Evolutionary conservation across 2,888 invertebrate genomes (phyloP).

Genomic region (Kuschelorhynchus macadamiae): DNA sequence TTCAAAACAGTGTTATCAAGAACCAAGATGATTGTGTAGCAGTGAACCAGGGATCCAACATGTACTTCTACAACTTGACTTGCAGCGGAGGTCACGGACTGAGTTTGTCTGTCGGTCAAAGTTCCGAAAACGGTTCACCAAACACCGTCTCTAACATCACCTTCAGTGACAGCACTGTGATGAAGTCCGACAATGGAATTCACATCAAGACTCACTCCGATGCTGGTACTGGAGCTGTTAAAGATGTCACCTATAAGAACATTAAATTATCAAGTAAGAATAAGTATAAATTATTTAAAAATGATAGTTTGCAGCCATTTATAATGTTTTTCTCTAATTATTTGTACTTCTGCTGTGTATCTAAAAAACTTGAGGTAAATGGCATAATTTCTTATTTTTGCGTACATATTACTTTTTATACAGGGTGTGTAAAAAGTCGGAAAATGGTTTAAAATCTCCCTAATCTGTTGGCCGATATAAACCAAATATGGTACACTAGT

Average conservation of each 20-base stretch:
- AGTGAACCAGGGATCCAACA: slow-evolving; percentile 51
- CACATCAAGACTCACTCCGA: slow-evolving; percentile 54
- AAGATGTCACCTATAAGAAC: slow-evolving; percentile 49
- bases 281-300: neutral
- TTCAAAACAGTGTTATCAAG: slow-evolving; percentile 50
- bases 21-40: slow-evolving; percentile 56
- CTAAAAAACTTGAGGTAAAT: no score
- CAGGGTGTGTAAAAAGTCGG: no score
- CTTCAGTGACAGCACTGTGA: slow-evolving; percentile 47
- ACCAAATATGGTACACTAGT: no score
- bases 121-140: slow-evolving; percentile 30
- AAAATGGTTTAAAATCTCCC: no score
- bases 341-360: no score
- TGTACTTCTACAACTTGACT: slow-evolving; percentile 43
- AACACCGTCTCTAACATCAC: slow-evolving; percentile 50
- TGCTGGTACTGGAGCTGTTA: slow-evolving; percentile 48
- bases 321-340: no score
- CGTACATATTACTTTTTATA: neutral
- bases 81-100: slow-evolving; percentile 55
- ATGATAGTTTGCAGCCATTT: no score
- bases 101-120: slow-evolving; percentile 54
- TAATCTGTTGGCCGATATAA: no score
- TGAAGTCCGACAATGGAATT: slow-evolving; percentile 53
- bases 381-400: no score
- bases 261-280: slow-evolving; percentile 48